Conservation (phyloP, 64 coral and sea anemone genomes). For the Anthopleura sola region DNA sequence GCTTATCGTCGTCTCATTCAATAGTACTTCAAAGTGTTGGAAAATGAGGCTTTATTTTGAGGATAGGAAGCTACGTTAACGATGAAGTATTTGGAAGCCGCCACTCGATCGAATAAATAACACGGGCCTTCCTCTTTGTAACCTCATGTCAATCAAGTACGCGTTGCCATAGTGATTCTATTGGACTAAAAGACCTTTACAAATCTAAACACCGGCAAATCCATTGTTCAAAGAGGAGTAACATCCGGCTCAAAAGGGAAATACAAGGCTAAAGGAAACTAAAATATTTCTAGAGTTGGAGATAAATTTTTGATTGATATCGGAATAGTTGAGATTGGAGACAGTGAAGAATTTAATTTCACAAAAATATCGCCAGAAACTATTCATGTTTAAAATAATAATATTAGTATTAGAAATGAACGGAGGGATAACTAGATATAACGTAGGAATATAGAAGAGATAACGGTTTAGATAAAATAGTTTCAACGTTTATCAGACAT, state of each 20-base stretch:
- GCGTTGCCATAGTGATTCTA: constrained; percentile 9
- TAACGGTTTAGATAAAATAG: neutral
- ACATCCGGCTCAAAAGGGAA: neutral
- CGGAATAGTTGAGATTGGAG: neutral
- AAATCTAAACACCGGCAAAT: neutral
- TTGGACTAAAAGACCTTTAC: neutral
- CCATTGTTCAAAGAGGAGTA: neutral
- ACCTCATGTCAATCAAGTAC: neutral
- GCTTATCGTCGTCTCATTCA: neutral
- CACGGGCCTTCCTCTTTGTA: neutral
- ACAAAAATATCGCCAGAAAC: neutral
- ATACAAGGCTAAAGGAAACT: neutral
- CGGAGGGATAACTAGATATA: too few species aligned
- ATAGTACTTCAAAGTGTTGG: neutral
- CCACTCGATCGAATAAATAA: neutral
- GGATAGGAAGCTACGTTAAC: neutral
- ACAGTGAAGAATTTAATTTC: neutral
- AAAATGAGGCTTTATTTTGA: neutral
- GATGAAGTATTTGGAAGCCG: constrained; percentile 7
- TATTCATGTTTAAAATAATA: too few species aligned
- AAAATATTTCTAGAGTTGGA: neutral
- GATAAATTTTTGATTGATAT: constrained; percentile 9
- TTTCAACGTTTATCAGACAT: neutral
- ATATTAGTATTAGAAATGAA: too few species aligned
- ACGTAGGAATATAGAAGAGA: neutral